Percentiles rank a stretch among this genome's conserved stretches.
Conservation (phyloP, 2,113 vertebrate species). For the Emydocephalus ijimae region DNA sequence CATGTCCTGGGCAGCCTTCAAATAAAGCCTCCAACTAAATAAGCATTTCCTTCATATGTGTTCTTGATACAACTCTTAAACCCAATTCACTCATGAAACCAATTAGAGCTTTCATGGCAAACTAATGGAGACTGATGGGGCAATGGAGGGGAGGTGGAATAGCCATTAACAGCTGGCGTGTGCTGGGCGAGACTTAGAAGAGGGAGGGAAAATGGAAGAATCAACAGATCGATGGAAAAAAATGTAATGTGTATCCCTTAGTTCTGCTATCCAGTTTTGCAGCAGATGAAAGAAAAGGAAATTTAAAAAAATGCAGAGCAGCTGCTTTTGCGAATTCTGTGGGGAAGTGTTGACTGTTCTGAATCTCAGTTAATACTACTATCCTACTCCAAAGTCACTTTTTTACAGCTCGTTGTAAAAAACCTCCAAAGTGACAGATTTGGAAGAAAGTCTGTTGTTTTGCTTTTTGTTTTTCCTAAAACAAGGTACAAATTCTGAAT, state of each 20-base stretch:
- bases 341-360: neutral
- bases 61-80: neutral
- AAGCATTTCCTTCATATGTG: neutral
- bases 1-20: neutral
- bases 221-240: neutral
- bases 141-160: neutral
- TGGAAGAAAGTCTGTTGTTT: neutral
- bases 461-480: neutral
- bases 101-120: neutral
- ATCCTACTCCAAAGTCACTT: neutral
- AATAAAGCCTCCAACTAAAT: neutral
- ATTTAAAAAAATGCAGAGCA: neutral
- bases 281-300: neutral
- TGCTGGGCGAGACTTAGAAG: neutral
- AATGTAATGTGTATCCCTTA: neutral
- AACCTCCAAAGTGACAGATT: neutral
- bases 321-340: neutral
- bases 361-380: neutral
- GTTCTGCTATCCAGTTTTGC: neutral
- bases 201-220: neutral
- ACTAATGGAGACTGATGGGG: neutral
- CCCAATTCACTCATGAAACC: neutral
- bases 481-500: neutral
- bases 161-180: neutral
- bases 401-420: neutral